Percentiles rank a stretch among this genome's conserved stretches.
These are phyloP conservation scores for Hybos culiciformis DNA, from an alignment of 2,888 invertebrate species.

Conservation along the genomic window DNA sequence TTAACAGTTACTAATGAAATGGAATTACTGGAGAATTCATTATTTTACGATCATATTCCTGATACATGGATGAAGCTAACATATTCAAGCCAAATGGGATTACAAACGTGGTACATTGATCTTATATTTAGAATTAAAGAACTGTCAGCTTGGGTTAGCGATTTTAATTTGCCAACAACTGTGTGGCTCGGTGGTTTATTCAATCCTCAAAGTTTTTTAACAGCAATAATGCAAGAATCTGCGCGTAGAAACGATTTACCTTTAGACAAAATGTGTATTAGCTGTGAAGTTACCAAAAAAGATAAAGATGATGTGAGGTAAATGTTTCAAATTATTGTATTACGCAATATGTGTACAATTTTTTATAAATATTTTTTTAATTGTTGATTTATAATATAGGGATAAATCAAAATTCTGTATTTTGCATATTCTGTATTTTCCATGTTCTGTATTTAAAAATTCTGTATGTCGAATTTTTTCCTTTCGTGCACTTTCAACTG, in stretches of 20 bases:
- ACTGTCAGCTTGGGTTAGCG: conserved; percentile 75
- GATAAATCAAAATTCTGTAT: too few relatives aligned
- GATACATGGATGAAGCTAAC: conserved; percentile 71
- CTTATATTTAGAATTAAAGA: conserved; percentile 67
- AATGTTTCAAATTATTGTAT: conserved; percentile 21
- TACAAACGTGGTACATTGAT: conserved; percentile 81
- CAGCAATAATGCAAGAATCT: conserved; percentile 96
- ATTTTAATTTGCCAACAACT: conserved; percentile 64
- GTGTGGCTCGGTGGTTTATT: conserved; percentile 95
- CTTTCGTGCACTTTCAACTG: too few relatives aligned
- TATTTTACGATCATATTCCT: conserved; percentile 82
- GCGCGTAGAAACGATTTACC: conserved; percentile 93
- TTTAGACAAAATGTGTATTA: conserved; percentile 88
- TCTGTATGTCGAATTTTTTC: too few relatives aligned
- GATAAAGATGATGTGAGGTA: conserved; percentile 70
- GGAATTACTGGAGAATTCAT: conserved; percentile 72
- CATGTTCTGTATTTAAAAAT: too few relatives aligned
- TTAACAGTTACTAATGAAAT: conserved; percentile 89
- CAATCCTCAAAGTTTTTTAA: conserved; percentile 93
- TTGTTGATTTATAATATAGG: too few relatives aligned
- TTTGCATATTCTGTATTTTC: too few relatives aligned
- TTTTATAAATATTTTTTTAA: too few relatives aligned
- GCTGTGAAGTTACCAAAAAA: conserved; percentile 91
- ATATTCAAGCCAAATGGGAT: conserved; percentile 73
- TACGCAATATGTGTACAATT: too few relatives aligned